Conservation (phyloP, 2,113 vertebrate species). For the Gallinago undulata region DNA sequence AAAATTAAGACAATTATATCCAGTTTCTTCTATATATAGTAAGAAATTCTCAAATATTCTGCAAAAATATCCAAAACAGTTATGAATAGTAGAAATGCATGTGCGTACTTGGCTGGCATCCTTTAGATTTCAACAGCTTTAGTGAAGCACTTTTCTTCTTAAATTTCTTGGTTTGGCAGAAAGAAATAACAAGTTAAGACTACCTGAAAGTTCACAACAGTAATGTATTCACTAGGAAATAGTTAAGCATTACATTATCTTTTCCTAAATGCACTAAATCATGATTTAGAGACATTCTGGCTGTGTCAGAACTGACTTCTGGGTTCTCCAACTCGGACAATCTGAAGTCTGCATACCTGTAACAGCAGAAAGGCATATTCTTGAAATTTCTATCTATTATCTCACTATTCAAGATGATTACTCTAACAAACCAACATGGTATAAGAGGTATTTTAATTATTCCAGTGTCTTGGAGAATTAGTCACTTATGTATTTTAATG, state of each 20-base stretch:
- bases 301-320: not conserved
- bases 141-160: not conserved
- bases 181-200: not conserved
- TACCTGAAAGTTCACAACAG: not conserved
- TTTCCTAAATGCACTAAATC: not conserved
- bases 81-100: not conserved
- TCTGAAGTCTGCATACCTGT: not conserved
- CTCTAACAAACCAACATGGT: not conserved
- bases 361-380: not conserved
- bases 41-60: not conserved
- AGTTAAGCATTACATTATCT: not conserved
- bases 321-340: not conserved
- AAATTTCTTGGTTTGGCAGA: not conserved
- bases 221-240: not conserved
- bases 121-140: not conserved
- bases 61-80: not conserved
- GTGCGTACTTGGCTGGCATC: not conserved
- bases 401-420: not conserved
- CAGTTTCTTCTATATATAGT: not conserved
- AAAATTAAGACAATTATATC: not conserved
- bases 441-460: not conserved
- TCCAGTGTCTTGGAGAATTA: not conserved
- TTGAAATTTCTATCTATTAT: not conserved
- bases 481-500: not conserved
- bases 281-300: not conserved